Percentiles rank a stretch among this genome's conserved stretches.
phyloP scores from a whole-genome alignment of 2,888 invertebrate genomes.

The Nysson spinosus region DNA sequence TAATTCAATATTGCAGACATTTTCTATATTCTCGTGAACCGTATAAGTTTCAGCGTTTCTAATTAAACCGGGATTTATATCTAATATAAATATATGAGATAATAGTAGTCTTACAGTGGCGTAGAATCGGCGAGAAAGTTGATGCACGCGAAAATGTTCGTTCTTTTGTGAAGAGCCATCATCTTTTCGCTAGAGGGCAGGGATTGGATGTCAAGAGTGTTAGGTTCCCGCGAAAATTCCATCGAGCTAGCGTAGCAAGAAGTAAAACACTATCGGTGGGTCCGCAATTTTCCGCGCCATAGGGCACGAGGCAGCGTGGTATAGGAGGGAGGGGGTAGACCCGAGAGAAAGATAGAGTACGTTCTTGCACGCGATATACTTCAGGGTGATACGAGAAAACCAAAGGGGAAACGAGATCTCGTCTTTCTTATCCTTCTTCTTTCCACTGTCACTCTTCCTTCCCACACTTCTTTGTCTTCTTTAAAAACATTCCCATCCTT shows the following conservation, averaged over 20 bases:
- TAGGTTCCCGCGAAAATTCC: slow-evolving; percentile 37
- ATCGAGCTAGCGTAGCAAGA: slow-evolving; percentile 28
- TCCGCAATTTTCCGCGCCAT: slow-evolving; percentile 65
- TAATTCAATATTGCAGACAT: no score
- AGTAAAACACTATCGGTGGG: slow-evolving; percentile 51
- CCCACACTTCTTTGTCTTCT: neutral
- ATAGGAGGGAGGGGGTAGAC: slow-evolving; percentile 7
- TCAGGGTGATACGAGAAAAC: slow-evolving; percentile 21
- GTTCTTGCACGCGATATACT: slow-evolving; percentile 35
- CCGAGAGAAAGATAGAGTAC: slow-evolving; percentile 24
- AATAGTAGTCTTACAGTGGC: no score
- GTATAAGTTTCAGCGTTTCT: no score
- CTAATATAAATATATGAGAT: no score
- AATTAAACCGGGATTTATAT: no score
- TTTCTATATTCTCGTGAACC: no score
- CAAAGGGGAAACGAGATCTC: neutral
- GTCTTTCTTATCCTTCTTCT: neutral
- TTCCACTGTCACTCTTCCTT: neutral
- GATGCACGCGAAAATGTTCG: neutral
- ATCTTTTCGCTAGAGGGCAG: neutral
- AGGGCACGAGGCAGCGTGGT: slow-evolving; percentile 45
- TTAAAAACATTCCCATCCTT: neutral
- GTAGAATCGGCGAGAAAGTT: no score
- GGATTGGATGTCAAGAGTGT: slow-evolving; percentile 5
- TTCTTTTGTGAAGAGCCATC: neutral